Conservation (phyloP, 1,140 invertebrate genomes). For the Nasonia longicornis region DNA sequence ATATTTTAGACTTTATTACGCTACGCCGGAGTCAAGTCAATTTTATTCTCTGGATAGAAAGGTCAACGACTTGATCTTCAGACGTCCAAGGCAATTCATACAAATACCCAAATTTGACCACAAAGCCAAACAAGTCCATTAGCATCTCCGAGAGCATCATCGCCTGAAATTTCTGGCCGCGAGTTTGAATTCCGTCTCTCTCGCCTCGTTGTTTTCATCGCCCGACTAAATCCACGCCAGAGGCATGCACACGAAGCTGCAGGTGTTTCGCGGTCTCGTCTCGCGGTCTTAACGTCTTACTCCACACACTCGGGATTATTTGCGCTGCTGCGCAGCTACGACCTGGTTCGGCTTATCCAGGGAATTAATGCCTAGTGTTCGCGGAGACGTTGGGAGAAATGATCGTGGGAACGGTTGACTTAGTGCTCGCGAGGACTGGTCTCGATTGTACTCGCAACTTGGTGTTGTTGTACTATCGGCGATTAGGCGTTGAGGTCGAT, state of each 20-base stretch:
- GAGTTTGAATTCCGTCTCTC: neutral
- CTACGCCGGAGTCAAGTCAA: too few species aligned
- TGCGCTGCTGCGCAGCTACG: neutral
- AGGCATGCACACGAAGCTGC: neutral
- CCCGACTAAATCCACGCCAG: neutral
- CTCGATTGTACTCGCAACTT: too few species aligned
- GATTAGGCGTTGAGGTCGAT: too few species aligned
- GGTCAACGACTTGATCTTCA: too few species aligned
- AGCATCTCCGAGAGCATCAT: neutral
- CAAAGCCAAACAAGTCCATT: neutral
- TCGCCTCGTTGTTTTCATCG: neutral
- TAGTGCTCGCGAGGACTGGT: neutral
- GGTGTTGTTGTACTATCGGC: too few species aligned
- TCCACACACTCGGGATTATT: neutral
- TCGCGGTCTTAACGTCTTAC: neutral
- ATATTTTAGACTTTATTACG: too few species aligned
- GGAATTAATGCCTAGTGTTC: neutral
- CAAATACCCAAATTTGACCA: too few species aligned
- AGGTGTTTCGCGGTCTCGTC: constrained; percentile 15
- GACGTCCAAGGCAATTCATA: too few species aligned
- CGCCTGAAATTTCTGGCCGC: neutral
- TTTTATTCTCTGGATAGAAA: too few species aligned
- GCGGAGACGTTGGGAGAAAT: neutral
- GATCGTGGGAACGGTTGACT: neutral
- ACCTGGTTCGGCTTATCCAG: neutral